phyloP scores from a whole-genome alignment of 2,888 invertebrate species.

The Latrodectus elegans region DNA sequence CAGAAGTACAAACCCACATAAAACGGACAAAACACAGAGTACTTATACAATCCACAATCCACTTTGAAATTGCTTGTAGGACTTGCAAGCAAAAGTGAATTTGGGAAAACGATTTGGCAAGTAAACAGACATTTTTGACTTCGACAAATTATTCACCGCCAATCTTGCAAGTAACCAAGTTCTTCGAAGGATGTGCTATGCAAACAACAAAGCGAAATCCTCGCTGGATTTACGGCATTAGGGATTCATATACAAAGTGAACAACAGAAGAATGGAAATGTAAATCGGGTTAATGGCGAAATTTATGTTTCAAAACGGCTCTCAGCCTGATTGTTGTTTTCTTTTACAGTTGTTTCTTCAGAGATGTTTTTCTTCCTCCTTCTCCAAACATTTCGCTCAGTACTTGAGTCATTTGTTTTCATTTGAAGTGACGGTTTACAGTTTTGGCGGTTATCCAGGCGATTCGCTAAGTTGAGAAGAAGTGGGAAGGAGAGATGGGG shows the following conservation, averaged over 20 bases:
- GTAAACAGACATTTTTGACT: background rate
- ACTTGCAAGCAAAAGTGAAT: background rate
- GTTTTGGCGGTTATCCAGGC: constrained; percentile 53
- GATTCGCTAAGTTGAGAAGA: constrained; percentile 10
- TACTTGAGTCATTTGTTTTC: constrained; percentile 54
- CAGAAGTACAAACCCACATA: too few relatives aligned
- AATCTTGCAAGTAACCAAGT: constrained; percentile 20
- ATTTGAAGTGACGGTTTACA: constrained; percentile 42
- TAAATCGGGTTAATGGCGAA: constrained; percentile 59
- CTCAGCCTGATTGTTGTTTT: constrained; percentile 14
- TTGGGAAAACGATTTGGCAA: background rate
- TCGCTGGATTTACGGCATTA: background rate
- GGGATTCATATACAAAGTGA: background rate
- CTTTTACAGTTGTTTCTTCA: background rate
- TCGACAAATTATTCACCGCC: constrained; percentile 13
- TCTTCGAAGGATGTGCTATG: constrained; percentile 6
- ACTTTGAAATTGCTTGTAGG: too few relatives aligned
- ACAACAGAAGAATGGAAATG: constrained; percentile 12
- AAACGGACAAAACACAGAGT: too few relatives aligned
- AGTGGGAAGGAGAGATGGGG: background rate
- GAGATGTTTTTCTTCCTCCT: background rate
- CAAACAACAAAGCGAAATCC: background rate
- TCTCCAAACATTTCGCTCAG: constrained; percentile 11
- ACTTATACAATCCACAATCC: too few relatives aligned
- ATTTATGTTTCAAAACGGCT: constrained; percentile 61